phyloP scores from a whole-genome alignment of 2,113 vertebrate genomes.

The Nicator chloris region DNA sequence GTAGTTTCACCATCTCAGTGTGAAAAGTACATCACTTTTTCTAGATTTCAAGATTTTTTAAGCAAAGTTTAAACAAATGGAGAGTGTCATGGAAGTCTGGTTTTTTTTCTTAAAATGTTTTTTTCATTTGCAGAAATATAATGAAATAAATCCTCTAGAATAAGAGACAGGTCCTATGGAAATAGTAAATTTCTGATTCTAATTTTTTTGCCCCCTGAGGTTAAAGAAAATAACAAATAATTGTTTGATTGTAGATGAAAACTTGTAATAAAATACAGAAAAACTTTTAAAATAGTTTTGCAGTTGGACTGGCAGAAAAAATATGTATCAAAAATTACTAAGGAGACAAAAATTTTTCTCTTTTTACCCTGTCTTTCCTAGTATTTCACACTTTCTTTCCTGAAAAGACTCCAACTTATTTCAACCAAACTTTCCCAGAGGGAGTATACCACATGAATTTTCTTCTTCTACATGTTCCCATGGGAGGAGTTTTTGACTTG shows the following conservation, averaged over 20 bases:
- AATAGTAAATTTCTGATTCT: background rate
- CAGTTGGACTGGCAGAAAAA: background rate
- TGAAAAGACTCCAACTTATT: background rate
- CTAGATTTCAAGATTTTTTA: background rate
- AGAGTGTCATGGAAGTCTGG: rapidly evolving
- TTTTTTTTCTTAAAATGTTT: background rate
- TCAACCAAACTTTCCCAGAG: background rate
- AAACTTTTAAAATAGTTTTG: background rate
- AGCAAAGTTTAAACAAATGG: background rate
- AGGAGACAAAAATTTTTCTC: background rate
- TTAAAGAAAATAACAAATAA: background rate
- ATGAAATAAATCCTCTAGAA: background rate
- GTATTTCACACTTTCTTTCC: background rate
- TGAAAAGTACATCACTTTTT: background rate
- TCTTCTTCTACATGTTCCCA: background rate
- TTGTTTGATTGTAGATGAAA: background rate
- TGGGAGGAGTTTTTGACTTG: background rate
- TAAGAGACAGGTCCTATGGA: background rate
- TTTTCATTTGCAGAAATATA: background rate
- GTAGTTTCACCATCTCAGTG: background rate
- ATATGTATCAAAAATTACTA: background rate
- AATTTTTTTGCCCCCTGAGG: background rate
- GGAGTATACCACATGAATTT: background rate
- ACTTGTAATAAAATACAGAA: background rate
- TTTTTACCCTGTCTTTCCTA: background rate